These are phyloP conservation scores for Pterocles burchelli DNA, from an alignment of 2,113 vertebrate species.

Conservation along the genomic window DNA sequence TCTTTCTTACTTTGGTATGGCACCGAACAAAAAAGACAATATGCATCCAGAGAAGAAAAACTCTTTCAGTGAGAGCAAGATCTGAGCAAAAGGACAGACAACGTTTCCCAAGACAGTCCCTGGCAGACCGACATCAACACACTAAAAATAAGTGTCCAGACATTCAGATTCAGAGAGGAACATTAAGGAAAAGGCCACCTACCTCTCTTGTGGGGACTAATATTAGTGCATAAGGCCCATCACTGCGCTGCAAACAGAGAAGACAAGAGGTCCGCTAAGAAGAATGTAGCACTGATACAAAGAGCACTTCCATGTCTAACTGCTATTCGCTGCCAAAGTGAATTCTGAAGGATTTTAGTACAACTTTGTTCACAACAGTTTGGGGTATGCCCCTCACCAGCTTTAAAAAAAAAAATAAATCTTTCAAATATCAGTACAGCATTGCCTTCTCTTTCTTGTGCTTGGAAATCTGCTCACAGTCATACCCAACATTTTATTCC, in stretches of 20 bases:
- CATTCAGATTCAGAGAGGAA: neutral
- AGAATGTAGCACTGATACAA: neutral
- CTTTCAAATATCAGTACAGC: neutral
- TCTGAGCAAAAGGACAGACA: neutral
- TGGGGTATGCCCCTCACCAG: neutral
- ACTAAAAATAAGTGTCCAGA: neutral
- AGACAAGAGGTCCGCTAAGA: neutral
- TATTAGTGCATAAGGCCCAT: constrained; percentile 90
- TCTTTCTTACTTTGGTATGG: neutral
- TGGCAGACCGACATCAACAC: neutral
- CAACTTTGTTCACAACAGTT: neutral
- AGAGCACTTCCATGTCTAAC: neutral
- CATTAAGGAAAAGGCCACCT: neutral
- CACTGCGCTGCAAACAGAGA: constrained; percentile 75
- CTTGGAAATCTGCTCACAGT: neutral
- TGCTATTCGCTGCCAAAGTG: neutral
- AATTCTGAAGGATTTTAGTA: neutral
- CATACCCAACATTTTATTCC: neutral
- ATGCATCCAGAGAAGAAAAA: rapidly evolving
- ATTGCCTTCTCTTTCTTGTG: neutral
- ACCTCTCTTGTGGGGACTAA: constrained; percentile 97
- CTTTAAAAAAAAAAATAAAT: neutral
- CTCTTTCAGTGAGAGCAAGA: neutral
- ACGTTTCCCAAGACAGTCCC: rapidly evolving
- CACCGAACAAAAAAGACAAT: neutral